Conservation (phyloP, 2,797 vertebrate species). For the Anas flavirostris region DNA sequence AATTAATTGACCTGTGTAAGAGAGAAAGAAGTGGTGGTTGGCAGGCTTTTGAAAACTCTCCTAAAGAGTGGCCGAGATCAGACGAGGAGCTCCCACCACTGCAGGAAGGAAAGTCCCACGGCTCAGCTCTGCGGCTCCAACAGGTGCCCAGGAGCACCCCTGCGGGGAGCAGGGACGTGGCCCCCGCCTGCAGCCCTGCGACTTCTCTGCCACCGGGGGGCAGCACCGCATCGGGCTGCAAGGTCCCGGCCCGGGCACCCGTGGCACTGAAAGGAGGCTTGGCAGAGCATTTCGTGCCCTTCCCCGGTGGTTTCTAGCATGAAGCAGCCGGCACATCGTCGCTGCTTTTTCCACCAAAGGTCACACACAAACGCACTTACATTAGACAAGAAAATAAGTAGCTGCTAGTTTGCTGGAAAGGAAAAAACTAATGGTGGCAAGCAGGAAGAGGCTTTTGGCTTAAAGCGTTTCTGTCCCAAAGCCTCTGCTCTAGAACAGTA, state of each 20-base stretch:
- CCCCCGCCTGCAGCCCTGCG: background rate
- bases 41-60: background rate
- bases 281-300: background rate
- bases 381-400: background rate
- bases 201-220: constrained; percentile 20
- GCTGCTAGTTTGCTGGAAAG: background rate
- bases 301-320: background rate
- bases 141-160: background rate
- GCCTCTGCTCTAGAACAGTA: background rate
- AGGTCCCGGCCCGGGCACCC: background rate
- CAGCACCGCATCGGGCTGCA: background rate
- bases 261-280: background rate
- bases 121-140: background rate
- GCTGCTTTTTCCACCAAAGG: background rate
- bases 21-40: background rate
- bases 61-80: background rate
- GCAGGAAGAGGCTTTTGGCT: background rate
- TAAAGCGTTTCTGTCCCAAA: background rate
- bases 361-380: background rate
- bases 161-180: background rate
- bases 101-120: background rate
- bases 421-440: background rate
- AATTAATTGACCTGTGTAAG: background rate
- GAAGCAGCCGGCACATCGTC: background rate
- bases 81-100: fast-evolving